Evolutionary conservation across 2,888 invertebrate genomes (phyloP).

Genomic region (Trachelus iudaicus): DNA sequence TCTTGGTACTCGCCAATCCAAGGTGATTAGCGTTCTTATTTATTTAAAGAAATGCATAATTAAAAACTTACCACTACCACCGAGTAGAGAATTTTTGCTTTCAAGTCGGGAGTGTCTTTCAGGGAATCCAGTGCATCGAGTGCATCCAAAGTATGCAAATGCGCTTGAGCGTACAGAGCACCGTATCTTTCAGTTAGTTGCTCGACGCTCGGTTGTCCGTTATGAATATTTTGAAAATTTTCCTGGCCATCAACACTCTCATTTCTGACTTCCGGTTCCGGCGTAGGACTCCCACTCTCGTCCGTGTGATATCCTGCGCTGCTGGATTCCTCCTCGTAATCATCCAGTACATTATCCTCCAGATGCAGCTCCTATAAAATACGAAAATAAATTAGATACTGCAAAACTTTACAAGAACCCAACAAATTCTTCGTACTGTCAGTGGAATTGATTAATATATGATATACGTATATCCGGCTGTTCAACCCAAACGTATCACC

Average conservation of each 20-base stretch:
- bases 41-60: conserved; percentile 10
- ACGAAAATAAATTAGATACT: neutral
- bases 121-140: conserved; percentile 84
- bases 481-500: too few relatives aligned
- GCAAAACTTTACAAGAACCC: too few relatives aligned
- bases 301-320: conserved; percentile 62
- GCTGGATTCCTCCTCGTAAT: conserved; percentile 55
- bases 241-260: neutral
- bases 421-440: neutral
- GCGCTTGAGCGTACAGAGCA: conserved; percentile 84
- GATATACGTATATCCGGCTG: too few relatives aligned
- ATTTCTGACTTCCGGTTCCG: conserved; percentile 47
- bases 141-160: conserved; percentile 88
- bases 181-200: conserved; percentile 83
- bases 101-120: conserved; percentile 86
- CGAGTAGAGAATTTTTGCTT: conserved; percentile 95
- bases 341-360: conserved; percentile 45
- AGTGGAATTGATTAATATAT: too few relatives aligned
- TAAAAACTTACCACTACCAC: conserved; percentile 87
- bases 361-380: conserved; percentile 32
- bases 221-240: conserved; percentile 23
- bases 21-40: neutral
- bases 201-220: conserved; percentile 34
- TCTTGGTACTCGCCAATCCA: neutral
- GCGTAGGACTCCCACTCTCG: conserved; percentile 59